Base-by-base conservation (phyloP, 1,140 invertebrate genomes). In the Caerostris darwini region DNA sequence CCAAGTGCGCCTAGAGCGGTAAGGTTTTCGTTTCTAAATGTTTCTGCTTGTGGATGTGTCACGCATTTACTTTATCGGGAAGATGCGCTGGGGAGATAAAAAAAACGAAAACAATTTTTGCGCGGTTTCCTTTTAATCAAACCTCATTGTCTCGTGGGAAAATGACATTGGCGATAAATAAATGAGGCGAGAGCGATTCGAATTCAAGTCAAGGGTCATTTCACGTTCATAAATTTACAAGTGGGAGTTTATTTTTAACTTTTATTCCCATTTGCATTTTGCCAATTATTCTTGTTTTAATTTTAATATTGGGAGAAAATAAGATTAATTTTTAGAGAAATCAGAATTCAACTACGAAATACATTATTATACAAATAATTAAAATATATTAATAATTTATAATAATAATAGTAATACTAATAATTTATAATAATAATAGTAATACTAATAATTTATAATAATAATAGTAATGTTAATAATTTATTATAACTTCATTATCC, bases 81-180 rank as follows among this genome's bases (percentile, higher is more conserved):
- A 54, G 86, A 88, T 88, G 86, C 54, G 19, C 71, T 61, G 19
- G 71, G n/a, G n/a, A 91, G 71, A 81, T 59, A 82, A 82, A 81
- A 53, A 69, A 90, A 81, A 82, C 17, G n/a, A 90, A 81, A 91
- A 91, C 53, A 82, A 81, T 61, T 59, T 77, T 91, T 56, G 19
- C 57, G 19, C 58, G 59, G 87, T 89, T 14, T 89, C 61, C 19
- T 69, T 82, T 90, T 81, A 82, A 81, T 82, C 61, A 10, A 91
- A 14, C 54, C 19, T 91, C 17, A 91, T 91, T 91, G 90, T 91
- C 90, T 91, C 90, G 71, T 91, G 90, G 90, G 90, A 91, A 91
- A 90, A 53, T 59, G 86, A 50, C 53, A 85, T 58, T 53, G 50
- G 34, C 6, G 14, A 88, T 64, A 88, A 67, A 88, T 50, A 64